Evolutionary conservation across 2,113 vertebrate genomes (phyloP), one percentile per base, ranked within the genome.

Genomic region (Paramormyrops kingsleyae): DNA sequence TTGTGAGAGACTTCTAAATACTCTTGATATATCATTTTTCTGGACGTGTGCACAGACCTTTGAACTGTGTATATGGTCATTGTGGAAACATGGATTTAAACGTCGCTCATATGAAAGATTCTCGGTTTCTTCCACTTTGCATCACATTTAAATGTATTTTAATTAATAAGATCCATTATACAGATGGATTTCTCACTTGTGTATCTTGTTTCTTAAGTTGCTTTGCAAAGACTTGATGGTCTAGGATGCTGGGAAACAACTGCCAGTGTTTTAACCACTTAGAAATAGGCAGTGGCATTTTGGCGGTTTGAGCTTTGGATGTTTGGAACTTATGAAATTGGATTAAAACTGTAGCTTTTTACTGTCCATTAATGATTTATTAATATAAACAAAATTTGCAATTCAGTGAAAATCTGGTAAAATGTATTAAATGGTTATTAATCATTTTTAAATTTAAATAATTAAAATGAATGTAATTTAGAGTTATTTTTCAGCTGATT

Each of bases 1-100:
- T 91, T 92, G 92, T 93, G 93, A 93, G 92, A 94, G 91, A 92
- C 92, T 92, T 91, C 91, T 94, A 95, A 95, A 94, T 94, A 92
- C 91, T 90, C 92, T 92, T 93, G 92, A 17, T 62, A 21, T 84
- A 19, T 13, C 8, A 50, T 47, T 52, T 52, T 56, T 46, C 15
- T 47, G 35, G 35, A 7, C 5, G 6, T 42, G 31, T 42, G 35
- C 74, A 77, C 35, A 70, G n/a, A 70, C 62, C 62, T 31, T 13
- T 70, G 62, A 70, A 31, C n/a, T 27, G 24, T 27, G 9, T 4
- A 70, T 13, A 27, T 13, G 27, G 62, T 27, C 3, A 27, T 66
- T n/a, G n/a, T 66, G n/a, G 9, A n/a, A 31, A 70, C 56, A 27
- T 66, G 62, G 62, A 31, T 70, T 31, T 31, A 70, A 31, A 70